Evolutionary conservation across 2,113 vertebrate species (phyloP).

Genomic region (Mungos mungo): DNA sequence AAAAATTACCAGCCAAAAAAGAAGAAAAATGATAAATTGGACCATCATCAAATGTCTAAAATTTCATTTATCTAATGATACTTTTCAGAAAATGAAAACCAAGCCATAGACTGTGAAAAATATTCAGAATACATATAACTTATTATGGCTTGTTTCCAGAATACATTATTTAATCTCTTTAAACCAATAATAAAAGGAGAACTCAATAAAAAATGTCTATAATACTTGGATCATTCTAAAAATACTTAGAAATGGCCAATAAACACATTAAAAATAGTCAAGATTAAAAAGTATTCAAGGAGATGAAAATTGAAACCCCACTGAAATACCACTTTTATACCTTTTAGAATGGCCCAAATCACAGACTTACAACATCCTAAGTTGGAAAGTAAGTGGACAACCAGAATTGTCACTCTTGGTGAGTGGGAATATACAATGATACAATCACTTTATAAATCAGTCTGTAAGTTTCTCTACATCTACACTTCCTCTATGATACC

Average conservation of each 20-base stretch:
- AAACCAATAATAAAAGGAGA: background rate
- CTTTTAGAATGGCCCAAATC: background rate
- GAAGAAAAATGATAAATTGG: background rate
- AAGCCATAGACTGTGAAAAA: background rate
- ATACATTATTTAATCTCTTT: background rate
- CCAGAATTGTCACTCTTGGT: background rate
- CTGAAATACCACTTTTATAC: background rate
- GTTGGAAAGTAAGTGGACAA: background rate
- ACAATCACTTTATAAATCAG: background rate
- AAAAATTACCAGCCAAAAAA: background rate
- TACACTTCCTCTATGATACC: background rate
- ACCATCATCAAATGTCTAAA: background rate
- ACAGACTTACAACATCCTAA: background rate
- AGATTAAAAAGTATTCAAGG: background rate
- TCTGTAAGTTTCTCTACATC: background rate
- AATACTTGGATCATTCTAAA: background rate
- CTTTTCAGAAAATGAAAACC: background rate
- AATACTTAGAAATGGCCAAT: background rate
- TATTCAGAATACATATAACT: background rate
- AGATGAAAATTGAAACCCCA: background rate
- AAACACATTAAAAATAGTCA: background rate
- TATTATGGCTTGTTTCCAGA: background rate
- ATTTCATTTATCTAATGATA: background rate
- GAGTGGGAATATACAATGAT: too few species aligned
- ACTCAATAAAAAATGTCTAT: background rate